phyloP scores from a whole-genome alignment of 1,140 invertebrate genomes.

The Aphidius ervi region DNA sequence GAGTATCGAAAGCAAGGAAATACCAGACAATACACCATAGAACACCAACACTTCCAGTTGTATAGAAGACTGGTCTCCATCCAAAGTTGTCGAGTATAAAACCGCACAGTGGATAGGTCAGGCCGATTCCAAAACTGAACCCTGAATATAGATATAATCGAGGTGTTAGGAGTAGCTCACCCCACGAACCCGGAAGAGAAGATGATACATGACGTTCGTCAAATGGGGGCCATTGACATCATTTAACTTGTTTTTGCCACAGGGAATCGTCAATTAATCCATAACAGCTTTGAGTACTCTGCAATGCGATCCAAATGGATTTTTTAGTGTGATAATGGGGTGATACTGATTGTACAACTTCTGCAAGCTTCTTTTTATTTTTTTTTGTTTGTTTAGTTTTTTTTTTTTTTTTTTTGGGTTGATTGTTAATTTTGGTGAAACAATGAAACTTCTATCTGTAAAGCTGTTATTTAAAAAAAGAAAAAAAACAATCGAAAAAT shows the following conservation, averaged over 20 bases:
- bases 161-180: slow-evolving; percentile 47
- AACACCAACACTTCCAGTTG: slow-evolving; percentile 65
- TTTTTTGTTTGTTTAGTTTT: background rate
- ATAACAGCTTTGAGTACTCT: slow-evolving; percentile 32
- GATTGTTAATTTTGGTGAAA: slow-evolving; percentile 41
- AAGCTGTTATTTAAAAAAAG: slow-evolving; percentile 8
- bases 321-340: slow-evolving; percentile 31
- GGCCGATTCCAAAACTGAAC: slow-evolving; percentile 70
- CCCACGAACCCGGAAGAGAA: slow-evolving; percentile 42
- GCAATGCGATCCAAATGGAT: slow-evolving; percentile 51
- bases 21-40: slow-evolving; percentile 70
- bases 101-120: slow-evolving; percentile 68
- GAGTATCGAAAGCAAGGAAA: slow-evolving; percentile 70
- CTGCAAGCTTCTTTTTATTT: background rate
- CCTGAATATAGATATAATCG: slow-evolving; percentile 56
- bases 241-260: slow-evolving; percentile 27
- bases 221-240: slow-evolving; percentile 33
- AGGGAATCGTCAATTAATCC: slow-evolving; percentile 19
- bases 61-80: slow-evolving; percentile 68
- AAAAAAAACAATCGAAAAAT: background rate
- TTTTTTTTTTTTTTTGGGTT: no score
- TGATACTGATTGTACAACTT: background rate
- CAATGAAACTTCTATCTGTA: slow-evolving; percentile 50
- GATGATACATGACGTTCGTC: slow-evolving; percentile 50
- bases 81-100: slow-evolving; percentile 65